phyloP scores from a whole-genome alignment of 2,888 invertebrate species.

The Amiota mariae region DNA sequence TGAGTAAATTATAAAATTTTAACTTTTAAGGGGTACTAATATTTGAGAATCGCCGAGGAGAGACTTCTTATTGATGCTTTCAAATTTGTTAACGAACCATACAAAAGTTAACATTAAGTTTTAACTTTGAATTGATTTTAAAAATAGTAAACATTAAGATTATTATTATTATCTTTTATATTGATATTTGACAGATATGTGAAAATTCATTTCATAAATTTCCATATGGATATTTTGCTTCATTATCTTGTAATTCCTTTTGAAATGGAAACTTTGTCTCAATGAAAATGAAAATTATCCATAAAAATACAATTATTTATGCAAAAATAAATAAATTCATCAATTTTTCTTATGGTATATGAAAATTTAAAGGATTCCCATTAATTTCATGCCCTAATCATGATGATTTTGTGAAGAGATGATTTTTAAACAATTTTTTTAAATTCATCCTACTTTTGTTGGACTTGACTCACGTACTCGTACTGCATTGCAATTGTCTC shows the following conservation, averaged over 20 bases:
- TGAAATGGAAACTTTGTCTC: background rate
- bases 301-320: conserved; percentile 7
- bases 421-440: background rate
- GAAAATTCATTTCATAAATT: background rate
- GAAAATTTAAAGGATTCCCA: background rate
- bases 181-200: no score
- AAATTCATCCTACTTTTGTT: background rate
- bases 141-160: background rate
- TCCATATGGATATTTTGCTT: background rate
- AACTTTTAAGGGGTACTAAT: no score
- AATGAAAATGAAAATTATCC: conserved; percentile 4
- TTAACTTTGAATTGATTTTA: conserved; percentile 12
- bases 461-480: background rate
- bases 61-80: background rate
- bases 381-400: background rate
- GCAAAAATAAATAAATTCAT: background rate
- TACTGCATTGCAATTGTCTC: no score
- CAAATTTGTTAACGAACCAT: background rate
- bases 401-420: background rate
- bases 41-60: conserved; percentile 7
- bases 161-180: background rate
- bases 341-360: background rate
- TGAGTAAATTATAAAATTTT: no score
- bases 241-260: background rate
- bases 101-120: conserved; percentile 7